A percentile compares a stretch with the other conserved stretches of the same genome.
Conservation (phyloP, 30 jellyfish, hydroid and myxozoan species). For the Clytia hemisphaerica region DNA sequence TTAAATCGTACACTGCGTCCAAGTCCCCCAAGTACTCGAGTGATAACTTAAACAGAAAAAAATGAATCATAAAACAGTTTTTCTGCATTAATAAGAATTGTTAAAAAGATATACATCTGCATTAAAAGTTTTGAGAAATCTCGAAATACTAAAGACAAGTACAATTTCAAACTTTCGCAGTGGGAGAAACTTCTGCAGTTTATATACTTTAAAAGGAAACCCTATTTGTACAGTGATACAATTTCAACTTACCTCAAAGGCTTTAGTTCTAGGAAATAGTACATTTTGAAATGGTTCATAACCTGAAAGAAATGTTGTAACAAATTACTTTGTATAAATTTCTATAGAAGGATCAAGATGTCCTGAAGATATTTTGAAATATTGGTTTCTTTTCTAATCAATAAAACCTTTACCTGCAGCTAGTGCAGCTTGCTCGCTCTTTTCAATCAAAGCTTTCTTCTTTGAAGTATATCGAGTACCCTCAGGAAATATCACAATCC, state of each 20-base stretch:
- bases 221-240: too few species aligned
- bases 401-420: conserved; percentile 29
- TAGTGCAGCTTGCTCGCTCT: conserved; percentile 47
- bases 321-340: neutral
- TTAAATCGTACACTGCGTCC: conserved; percentile 78
- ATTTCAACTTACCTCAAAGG: conserved; percentile 56
- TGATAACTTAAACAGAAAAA: conserved; percentile 38
- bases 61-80: neutral
- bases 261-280: conserved; percentile 71
- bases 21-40: conserved; percentile 43
- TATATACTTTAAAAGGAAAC: neutral
- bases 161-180: neutral
- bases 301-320: conserved; percentile 25
- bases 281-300: conserved; percentile 51
- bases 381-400: neutral
- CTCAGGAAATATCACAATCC: conserved; percentile 92
- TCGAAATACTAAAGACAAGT: neutral
- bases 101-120: neutral
- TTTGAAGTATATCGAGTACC: conserved; percentile 68
- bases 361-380: neutral
- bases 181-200: neutral
- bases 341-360: neutral
- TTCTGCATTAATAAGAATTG: neutral
- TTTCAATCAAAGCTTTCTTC: conserved; percentile 39
- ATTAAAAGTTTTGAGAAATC: neutral